Percentiles rank a stretch among this genome's conserved stretches.
These are phyloP conservation scores for Miichthys miiuy DNA, from an alignment of 2,797 vertebrate species.

Conservation along the genomic window DNA sequence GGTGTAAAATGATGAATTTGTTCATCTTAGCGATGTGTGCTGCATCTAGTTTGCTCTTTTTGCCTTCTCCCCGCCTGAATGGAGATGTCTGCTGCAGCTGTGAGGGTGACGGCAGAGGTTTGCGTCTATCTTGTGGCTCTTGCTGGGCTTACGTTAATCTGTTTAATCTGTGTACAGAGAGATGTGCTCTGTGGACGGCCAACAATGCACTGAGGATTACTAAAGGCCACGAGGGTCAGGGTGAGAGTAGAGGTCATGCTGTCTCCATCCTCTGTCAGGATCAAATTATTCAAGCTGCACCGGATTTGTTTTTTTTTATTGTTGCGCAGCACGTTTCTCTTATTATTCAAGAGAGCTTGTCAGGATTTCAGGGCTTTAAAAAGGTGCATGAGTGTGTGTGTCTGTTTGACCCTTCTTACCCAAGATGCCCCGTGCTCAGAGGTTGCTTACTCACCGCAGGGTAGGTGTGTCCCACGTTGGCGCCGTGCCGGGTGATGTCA, in stretches of 20 bases:
- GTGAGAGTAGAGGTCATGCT: conserved; percentile 13
- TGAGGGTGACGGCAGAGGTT: conserved; percentile 3
- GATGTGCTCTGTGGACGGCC: conserved; percentile 4
- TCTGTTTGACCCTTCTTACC: not conserved
- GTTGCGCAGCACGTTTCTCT: not conserved
- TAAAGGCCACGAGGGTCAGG: conserved; percentile 24
- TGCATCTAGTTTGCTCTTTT: not conserved
- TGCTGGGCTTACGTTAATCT: conserved; percentile 54
- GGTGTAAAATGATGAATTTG: no score
- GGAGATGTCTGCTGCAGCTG: conserved; percentile 20
- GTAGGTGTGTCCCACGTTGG: conserved; percentile 95
- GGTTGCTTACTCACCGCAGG: conserved; percentile 91
- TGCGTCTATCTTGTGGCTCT: conserved; percentile 11
- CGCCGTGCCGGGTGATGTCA: conserved; percentile 92
- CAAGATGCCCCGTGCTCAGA: not conserved
- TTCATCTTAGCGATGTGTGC: no score
- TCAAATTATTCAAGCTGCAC: conserved; percentile 1
- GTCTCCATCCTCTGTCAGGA: not conserved
- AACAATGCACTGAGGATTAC: conserved; percentile 60
- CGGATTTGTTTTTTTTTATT: not conserved
- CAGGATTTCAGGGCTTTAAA: not conserved
- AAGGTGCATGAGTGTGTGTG: no score
- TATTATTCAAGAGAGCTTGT: not conserved
- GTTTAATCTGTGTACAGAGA: conserved; percentile 57
- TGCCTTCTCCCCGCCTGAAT: not conserved